Evolutionary conservation across 2,797 vertebrate genomes (phyloP).

Genomic region (Brachyrhaphis roseni): DNA sequence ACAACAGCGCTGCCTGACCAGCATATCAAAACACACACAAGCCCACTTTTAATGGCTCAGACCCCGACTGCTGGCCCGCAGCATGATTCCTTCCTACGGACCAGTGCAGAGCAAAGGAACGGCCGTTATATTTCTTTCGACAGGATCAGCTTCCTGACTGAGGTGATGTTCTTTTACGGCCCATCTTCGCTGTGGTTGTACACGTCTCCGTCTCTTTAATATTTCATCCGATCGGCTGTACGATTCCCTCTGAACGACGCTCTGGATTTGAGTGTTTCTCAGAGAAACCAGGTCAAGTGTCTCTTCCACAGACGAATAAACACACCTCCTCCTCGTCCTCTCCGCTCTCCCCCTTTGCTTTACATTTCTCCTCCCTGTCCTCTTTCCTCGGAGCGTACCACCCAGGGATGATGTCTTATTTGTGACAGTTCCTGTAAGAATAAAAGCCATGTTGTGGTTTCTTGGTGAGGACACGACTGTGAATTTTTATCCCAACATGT

Average conservation of each 20-base stretch:
- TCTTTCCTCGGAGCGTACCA: not conserved
- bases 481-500: constrained; percentile 8
- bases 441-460: not conserved
- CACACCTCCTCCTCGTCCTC: constrained; percentile 26
- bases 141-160: not conserved
- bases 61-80: not conserved
- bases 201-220: not conserved
- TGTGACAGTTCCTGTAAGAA: not conserved
- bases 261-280: constrained; percentile 14
- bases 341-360: not conserved
- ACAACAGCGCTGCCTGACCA: constrained; percentile 62
- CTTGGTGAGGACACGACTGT: constrained; percentile 1
- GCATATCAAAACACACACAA: constrained; percentile 21
- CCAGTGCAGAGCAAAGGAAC: not conserved
- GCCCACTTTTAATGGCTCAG: not conserved
- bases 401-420: not conserved
- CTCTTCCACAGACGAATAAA: constrained; percentile 56
- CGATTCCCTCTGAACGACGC: not conserved
- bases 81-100: not conserved
- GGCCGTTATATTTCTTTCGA: not conserved
- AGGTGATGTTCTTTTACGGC: not conserved
- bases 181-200: not conserved
- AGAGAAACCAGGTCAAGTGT: constrained; percentile 75
- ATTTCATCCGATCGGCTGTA: constrained; percentile 1
- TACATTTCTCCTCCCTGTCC: not conserved